phyloP scores from a whole-genome alignment of 2,797 vertebrate genomes.

The Pantherophis vulpinus region DNA sequence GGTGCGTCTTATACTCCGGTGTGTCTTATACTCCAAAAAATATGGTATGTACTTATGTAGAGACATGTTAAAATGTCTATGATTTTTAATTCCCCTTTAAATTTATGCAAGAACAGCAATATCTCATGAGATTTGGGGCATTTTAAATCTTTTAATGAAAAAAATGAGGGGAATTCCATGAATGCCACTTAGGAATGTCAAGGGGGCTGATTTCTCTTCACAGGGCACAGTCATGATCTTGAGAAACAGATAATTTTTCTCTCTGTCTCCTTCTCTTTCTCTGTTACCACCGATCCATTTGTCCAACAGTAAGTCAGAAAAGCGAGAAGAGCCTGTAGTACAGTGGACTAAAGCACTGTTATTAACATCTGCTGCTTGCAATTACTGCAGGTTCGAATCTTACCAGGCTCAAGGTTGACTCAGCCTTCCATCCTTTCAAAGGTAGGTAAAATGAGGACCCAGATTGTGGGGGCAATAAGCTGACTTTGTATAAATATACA shows the following conservation, averaged over 20 bases:
- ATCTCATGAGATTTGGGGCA: not conserved
- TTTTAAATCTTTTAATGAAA: not conserved
- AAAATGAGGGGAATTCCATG: not conserved
- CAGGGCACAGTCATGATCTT: not conserved
- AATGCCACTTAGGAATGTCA: not conserved
- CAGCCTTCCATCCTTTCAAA: too few species aligned
- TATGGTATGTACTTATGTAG: not conserved
- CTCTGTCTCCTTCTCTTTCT: not conserved
- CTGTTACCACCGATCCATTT: not conserved
- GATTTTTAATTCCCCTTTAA: not conserved
- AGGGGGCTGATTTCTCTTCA: not conserved
- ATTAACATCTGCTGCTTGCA: too few species aligned
- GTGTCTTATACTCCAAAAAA: too few species aligned
- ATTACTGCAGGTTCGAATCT: too few species aligned
- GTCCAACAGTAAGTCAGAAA: not conserved
- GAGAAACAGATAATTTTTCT: too few species aligned
- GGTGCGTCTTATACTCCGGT: too few species aligned
- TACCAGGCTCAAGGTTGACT: too few species aligned
- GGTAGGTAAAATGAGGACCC: too few species aligned
- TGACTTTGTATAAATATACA: too few species aligned
- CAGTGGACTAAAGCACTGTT: too few species aligned
- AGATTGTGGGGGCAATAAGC: too few species aligned
- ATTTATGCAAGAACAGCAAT: not conserved
- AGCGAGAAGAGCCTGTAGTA: too few species aligned
- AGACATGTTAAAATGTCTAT: not conserved